phyloP scores from a whole-genome alignment of 2,797 vertebrate species.

The Spizella passerina region DNA sequence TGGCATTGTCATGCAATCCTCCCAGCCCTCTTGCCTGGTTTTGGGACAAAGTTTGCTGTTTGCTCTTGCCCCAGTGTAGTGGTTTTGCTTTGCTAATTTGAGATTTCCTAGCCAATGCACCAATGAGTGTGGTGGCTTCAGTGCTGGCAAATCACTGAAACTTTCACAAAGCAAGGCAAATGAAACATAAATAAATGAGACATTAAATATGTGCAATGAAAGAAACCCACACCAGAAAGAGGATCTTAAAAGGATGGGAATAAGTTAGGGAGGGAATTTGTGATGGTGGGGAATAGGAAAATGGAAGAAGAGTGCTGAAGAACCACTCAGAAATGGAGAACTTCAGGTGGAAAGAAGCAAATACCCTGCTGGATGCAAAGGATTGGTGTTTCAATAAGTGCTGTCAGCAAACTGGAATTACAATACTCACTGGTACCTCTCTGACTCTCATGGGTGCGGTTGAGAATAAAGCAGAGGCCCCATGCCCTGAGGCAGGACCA shows the following conservation, averaged over 20 bases:
- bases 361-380: background rate
- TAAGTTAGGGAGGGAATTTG: background rate
- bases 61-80: background rate
- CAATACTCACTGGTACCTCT: background rate
- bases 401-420: background rate
- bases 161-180: background rate
- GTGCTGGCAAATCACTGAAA: background rate
- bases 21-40: background rate
- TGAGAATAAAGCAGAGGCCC: background rate
- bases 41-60: background rate
- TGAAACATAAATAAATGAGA: background rate
- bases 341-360: background rate
- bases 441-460: background rate
- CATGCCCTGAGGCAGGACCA: background rate
- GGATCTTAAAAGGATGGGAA: background rate
- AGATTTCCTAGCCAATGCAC: background rate
- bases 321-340: background rate
- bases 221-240: background rate
- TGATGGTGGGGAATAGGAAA: background rate
- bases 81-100: background rate
- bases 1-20: background rate
- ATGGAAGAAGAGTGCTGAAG: background rate
- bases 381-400: accelerated
- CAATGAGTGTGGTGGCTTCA: background rate
- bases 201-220: background rate